Percentiles rank a stretch among this genome's conserved stretches.
Conservation (phyloP, 2,797 vertebrate genomes). For the Sebastes baramenuke region DNA sequence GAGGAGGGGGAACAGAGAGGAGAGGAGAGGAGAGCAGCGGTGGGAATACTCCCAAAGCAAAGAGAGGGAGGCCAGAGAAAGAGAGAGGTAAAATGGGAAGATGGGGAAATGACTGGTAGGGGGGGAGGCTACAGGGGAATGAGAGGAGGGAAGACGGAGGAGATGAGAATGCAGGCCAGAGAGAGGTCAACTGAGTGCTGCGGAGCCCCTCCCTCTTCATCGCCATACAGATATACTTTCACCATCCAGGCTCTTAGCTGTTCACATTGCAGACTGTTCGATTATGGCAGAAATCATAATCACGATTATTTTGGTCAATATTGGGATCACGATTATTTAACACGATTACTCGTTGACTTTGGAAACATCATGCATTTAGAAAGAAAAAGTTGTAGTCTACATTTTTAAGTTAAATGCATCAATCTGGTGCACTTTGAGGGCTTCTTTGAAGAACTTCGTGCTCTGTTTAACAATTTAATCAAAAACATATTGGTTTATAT, state of each 20-base stretch:
- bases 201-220: not conserved
- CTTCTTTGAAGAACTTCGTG: too few species aligned
- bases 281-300: too few species aligned
- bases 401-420: too few species aligned
- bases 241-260: not conserved
- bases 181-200: not conserved
- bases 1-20: slow-evolving; percentile 9
- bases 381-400: too few species aligned
- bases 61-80: slow-evolving; percentile 17
- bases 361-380: too few species aligned
- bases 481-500: too few species aligned
- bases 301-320: too few species aligned
- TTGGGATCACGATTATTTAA: too few species aligned
- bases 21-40: slow-evolving; percentile 5
- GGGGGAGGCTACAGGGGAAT: not conserved
- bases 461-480: too few species aligned
- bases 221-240: not conserved
- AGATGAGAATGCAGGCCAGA: slow-evolving; percentile 6
- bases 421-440: too few species aligned
- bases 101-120: slow-evolving; percentile 11
- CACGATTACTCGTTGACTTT: too few species aligned
- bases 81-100: slow-evolving; percentile 10
- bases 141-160: not conserved
- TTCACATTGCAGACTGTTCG: not conserved
- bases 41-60: slow-evolving; percentile 45